Percentiles rank a stretch among this genome's conserved stretches.
Conservation (phyloP, 2,888 invertebrate species). For the Ctenicera cuprea region DNA sequence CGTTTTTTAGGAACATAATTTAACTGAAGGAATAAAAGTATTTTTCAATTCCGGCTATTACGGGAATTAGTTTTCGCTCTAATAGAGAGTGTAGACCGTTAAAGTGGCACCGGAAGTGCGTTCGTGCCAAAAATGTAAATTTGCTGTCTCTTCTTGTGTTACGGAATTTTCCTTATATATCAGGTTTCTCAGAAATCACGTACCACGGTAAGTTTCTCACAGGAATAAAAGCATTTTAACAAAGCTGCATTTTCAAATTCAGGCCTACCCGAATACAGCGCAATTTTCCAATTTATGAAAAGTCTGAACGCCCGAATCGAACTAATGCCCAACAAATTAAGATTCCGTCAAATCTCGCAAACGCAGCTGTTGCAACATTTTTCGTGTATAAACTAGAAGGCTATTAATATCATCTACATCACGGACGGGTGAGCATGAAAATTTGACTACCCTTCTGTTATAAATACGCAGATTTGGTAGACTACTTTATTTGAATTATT, state of each 20-base stretch:
- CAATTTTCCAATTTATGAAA: constrained; percentile 5
- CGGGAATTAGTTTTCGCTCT: constrained; percentile 40
- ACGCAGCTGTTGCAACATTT: constrained; percentile 26
- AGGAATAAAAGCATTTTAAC: background rate
- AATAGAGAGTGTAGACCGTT: constrained; percentile 42
- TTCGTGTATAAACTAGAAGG: constrained; percentile 30
- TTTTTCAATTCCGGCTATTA: constrained; percentile 43
- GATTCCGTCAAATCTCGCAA: constrained; percentile 33
- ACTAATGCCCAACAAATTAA: constrained; percentile 29
- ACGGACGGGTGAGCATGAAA: constrained; percentile 20
- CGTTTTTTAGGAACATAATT: constrained; percentile 19
- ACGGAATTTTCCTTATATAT: constrained; percentile 28
- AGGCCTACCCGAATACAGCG: background rate
- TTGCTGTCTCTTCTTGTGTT: constrained; percentile 40
- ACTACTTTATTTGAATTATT: background rate
- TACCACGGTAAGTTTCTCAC: background rate
- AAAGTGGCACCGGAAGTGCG: constrained; percentile 40
- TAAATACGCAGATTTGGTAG: background rate
- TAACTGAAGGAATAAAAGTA: constrained; percentile 36
- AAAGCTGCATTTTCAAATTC: background rate
- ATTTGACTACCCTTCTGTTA: constrained; percentile 19
- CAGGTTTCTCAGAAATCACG: constrained; percentile 23
- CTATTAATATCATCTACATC: constrained; percentile 29
- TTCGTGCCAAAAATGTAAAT: constrained; percentile 46
- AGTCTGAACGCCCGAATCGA: background rate